phyloP scores from a whole-genome alignment of 2,113 vertebrate species.

The Synodontis membranacea region DNA sequence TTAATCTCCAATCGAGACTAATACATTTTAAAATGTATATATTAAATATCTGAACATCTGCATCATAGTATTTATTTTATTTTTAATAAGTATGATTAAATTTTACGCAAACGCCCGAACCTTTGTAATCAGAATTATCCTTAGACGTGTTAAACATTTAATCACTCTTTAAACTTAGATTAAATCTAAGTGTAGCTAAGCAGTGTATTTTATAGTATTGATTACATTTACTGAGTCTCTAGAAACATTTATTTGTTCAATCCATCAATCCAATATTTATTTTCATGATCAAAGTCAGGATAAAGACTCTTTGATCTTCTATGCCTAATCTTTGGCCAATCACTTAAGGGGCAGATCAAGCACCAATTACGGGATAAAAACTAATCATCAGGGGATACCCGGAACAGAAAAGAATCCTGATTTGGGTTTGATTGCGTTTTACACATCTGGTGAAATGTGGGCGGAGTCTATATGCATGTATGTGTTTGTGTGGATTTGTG shows the following conservation, averaged over 20 bases:
- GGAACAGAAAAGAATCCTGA: not conserved
- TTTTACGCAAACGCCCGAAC: not conserved
- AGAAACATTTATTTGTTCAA: no score
- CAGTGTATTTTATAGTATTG: not conserved
- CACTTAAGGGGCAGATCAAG: not conserved
- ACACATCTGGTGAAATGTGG: not conserved
- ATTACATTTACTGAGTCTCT: not conserved
- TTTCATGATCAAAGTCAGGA: not conserved
- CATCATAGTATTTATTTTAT: no score
- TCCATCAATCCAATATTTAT: no score
- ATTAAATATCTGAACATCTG: no score
- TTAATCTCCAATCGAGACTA: no score
- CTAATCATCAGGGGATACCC: not conserved
- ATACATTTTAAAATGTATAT: no score
- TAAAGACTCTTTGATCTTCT: not conserved
- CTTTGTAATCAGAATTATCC: not conserved
- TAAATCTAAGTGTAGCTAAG: no score
- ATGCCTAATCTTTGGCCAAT: not conserved
- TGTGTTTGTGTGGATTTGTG: constrained; percentile 9
- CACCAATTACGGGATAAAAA: not conserved
- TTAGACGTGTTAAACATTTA: not conserved
- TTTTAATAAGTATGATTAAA: no score
- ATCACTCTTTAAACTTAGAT: no score
- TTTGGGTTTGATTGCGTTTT: no score
- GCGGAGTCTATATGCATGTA: not conserved